Evolutionary conservation across 1,140 invertebrate genomes (phyloP), one percentile per base, ranked within the genome.

Genomic region (Drosophila repleta): DNA sequence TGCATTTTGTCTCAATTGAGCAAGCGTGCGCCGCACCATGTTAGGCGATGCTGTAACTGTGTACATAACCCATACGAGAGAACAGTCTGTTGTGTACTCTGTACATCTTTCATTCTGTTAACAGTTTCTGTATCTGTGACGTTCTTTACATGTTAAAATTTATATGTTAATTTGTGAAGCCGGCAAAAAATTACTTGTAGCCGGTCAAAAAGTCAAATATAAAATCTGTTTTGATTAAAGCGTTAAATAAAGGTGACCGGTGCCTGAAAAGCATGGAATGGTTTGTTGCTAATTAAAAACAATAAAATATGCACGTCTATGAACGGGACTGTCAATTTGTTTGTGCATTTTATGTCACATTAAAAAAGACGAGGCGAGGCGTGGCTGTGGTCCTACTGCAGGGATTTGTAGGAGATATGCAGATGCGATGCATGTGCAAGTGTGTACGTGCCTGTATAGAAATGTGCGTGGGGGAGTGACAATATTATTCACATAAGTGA

Each of bases 131-230:
- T 60, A 29, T 60, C 45, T 51, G 41, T 43, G 48, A 51, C 45
- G 48, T 52, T 35, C 5, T 20, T 18, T 32, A 43, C 49, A 63
- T 53, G 39, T 41, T 52, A 41, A 41, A 52, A 53, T 52, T 52
- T 45, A 29, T 18, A 55, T 53, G 49, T 55, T 64, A 57, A 43
- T 45, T 53, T 45, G 49, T 41, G 35, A 60, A 41, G 57, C 56
- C 65, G 65, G 65, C 41, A 45, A 18, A 41, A 29, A 29, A n/a
- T 57, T 18, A 43, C 18, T 56, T 13, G 15, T n/a, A 29, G 49
- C 66, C 66, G 66, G 57, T 20, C 45, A 62, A 51, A 57, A 6
- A 20, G 17, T 35, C 6, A 49, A 62, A 45, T 15, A 6, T 18
- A 55, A 37, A 48, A 18, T 37, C 11, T 17, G 18, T 24, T 43